Evolutionary conservation across 2,797 vertebrate species (phyloP), one percentile per base, ranked within the genome.

Genomic region (Erithacus rubecula): DNA sequence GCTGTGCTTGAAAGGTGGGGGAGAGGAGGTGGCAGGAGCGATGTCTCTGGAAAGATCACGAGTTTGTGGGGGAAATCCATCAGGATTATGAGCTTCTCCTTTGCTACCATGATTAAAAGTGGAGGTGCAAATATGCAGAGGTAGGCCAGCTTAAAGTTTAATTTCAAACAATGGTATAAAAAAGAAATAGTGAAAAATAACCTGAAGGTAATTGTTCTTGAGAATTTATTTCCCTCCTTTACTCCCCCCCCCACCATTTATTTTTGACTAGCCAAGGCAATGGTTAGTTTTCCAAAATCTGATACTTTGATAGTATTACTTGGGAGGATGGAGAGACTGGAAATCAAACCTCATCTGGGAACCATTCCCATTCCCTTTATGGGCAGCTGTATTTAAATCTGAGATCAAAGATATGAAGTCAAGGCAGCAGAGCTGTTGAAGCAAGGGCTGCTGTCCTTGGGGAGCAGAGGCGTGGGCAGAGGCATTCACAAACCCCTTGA

Each of bases 11-110:
- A 6, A 36, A 72, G 69, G 22, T 51, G 5, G 30, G 71, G 47
- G 64, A 79, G 70, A 51, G 49, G 27, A 68, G 52, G 84, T 20
- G 51, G 79, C 6, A 5, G 71, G 43, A 78, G 43, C 1, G 0
- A 27, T 41, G 67, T 22, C 67, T 95, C 43, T 0, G 4, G 41
- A 72, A 94, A 59, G 71, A 83, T 64, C 72, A 41, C 0, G 3
- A 29, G 43, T 79, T 85, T 92, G 93, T 77, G 51, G 64, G 56
- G 41, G 71, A 94, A 85, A 89, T 92, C 64, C 39, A 80, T 89
- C 62, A 91, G 80, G 46, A 72, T 93, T 92, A 80, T 0, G 8
- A 78, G 46, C 43, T 83, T 62, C 81, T 87, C 32, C 32, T 89
- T 80, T 87, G 49, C 60, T 95, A 46, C 68, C 1, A 6, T 64